Evolutionary conservation across 1,140 invertebrate genomes (phyloP).

Genomic region (Lepidurus apus): DNA sequence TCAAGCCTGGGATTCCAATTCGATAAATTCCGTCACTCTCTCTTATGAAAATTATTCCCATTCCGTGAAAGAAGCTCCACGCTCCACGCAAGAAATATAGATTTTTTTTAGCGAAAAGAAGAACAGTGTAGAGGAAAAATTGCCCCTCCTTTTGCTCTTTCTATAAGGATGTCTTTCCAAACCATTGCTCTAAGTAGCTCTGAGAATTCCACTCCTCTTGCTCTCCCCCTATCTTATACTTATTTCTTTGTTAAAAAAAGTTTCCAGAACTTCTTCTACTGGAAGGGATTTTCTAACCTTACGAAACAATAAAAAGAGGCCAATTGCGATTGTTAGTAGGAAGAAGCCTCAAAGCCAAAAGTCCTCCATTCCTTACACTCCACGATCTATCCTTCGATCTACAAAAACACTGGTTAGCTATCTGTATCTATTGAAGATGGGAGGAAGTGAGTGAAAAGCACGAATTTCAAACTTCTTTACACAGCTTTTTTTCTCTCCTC

Average conservation of each 20-base stretch:
- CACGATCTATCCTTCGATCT: not conserved
- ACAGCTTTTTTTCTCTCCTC: too few species aligned
- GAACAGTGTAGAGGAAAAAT: not conserved
- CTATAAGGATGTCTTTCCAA: not conserved
- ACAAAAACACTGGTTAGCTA: not conserved
- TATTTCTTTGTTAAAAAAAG: not conserved
- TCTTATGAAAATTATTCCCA: not conserved
- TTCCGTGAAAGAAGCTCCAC: not conserved
- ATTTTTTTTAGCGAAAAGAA: not conserved
- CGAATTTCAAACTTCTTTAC: not conserved
- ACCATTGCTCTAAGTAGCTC: slow-evolving; percentile 18
- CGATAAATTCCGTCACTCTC: not conserved
- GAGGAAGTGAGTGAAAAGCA: not conserved
- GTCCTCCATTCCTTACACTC: not conserved
- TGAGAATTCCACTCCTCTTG: not conserved
- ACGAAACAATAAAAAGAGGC: not conserved
- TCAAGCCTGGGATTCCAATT: not conserved
- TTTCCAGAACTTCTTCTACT: not conserved
- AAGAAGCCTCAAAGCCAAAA: not conserved
- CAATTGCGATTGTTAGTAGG: not conserved
- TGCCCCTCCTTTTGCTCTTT: not conserved
- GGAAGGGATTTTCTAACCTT: slow-evolving; percentile 1
- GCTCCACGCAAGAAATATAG: not conserved
- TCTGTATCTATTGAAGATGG: not conserved
- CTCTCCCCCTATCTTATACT: not conserved